Conservation (phyloP, 2,888 invertebrate species). For the Julus scanicus region DNA sequence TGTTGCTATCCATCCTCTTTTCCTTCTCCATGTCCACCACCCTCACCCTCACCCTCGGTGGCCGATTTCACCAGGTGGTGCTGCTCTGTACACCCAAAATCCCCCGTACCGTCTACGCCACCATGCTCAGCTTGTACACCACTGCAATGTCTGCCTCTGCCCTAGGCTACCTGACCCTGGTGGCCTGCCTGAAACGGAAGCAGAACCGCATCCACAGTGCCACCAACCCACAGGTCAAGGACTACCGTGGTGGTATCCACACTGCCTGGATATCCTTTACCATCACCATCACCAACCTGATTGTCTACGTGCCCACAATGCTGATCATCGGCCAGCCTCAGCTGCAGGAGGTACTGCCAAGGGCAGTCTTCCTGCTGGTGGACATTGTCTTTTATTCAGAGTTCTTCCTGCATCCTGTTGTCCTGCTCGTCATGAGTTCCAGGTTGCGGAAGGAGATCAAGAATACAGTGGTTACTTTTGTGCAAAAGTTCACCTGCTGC, state of each 20-base stretch:
- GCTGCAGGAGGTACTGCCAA: slow-evolving; percentile 56
- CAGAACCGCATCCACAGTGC: slow-evolving; percentile 49
- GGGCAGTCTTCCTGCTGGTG: slow-evolving; percentile 60
- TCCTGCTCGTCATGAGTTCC: slow-evolving; percentile 61
- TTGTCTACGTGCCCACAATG: slow-evolving; percentile 62
- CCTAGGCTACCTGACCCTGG: slow-evolving; percentile 61
- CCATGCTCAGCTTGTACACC: slow-evolving; percentile 62
- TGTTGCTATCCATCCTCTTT: slow-evolving; percentile 56
- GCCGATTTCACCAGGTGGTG: slow-evolving; percentile 61
- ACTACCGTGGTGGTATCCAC: slow-evolving; percentile 59
- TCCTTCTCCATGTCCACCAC: slow-evolving; percentile 56
- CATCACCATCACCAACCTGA: slow-evolving; percentile 62
- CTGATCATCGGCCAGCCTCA: slow-evolving; percentile 61
- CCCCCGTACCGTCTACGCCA: slow-evolving; percentile 62
- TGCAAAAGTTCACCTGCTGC: not conserved
- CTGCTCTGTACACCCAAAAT: slow-evolving; percentile 63
- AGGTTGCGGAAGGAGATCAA: slow-evolving; percentile 61
- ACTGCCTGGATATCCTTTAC: slow-evolving; percentile 61
- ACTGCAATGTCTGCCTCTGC: slow-evolving; percentile 61
- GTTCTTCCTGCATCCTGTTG: slow-evolving; percentile 62
- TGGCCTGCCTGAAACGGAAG: slow-evolving; percentile 57
- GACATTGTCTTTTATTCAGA: slow-evolving; percentile 63
- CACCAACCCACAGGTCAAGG: slow-evolving; percentile 49
- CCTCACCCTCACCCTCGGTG: slow-evolving; percentile 54
- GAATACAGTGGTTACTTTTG: not conserved